phyloP scores from a whole-genome alignment of 2,888 invertebrate species.

The Dinocampus coccinellae region DNA sequence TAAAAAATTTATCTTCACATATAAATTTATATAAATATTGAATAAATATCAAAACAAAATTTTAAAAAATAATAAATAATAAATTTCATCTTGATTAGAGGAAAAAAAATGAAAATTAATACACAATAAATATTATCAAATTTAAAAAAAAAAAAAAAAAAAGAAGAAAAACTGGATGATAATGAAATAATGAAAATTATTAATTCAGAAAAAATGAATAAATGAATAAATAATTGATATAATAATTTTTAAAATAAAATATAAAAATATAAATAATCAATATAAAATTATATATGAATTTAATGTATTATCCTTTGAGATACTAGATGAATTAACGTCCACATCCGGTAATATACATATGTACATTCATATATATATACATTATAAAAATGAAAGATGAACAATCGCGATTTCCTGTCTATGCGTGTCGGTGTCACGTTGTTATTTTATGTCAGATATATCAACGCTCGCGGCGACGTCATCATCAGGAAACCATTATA shows the following conservation, averaged over 20 bases:
- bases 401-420: slow-evolving; percentile 41
- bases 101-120: too few species aligned
- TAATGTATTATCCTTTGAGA: background rate
- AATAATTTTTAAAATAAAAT: too few species aligned
- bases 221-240: too few species aligned
- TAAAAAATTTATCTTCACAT: too few species aligned
- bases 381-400: slow-evolving; percentile 12
- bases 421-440: slow-evolving; percentile 34
- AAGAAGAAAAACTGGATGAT: background rate
- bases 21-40: too few species aligned
- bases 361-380: background rate
- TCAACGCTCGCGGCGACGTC: background rate
- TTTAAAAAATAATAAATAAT: too few species aligned
- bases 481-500: background rate
- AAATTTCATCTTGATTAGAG: too few species aligned
- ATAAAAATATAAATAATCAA: too few species aligned
- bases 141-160: background rate
- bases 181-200: background rate
- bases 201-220: too few species aligned
- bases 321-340: slow-evolving; percentile 34
- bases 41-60: too few species aligned
- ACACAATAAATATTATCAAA: too few species aligned
- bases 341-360: slow-evolving; percentile 32
- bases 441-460: too few species aligned
- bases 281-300: background rate